Evolutionary conservation across 2,113 vertebrate species (phyloP).

Genomic region (Tamias sibiricus): DNA sequence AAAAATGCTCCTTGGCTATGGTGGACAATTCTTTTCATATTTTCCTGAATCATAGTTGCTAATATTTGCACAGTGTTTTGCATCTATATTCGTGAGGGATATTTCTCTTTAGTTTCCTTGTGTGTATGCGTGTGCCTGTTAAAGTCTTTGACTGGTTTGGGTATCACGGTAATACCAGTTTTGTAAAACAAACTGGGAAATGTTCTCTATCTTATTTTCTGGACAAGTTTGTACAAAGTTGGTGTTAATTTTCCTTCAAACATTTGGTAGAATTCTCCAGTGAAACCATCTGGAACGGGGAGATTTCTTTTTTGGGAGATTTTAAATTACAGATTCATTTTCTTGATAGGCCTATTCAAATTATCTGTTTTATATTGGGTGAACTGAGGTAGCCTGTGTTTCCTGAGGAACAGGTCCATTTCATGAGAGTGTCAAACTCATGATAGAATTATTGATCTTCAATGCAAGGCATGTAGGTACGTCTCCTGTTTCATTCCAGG

Average conservation of each 20-base stretch:
- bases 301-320: neutral
- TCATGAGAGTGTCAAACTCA: neutral
- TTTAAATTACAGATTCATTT: slow-evolving; percentile 35
- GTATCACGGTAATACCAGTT: neutral
- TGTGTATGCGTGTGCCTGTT: neutral
- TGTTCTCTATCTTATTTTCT: neutral
- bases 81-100: neutral
- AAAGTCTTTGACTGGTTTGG: neutral
- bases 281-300: neutral
- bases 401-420: neutral
- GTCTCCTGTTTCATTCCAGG: neutral
- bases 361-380: neutral
- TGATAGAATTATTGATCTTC: neutral
- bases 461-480: neutral
- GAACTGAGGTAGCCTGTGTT: neutral
- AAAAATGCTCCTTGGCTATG: neutral
- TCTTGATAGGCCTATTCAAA: neutral
- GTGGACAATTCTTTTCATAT: neutral
- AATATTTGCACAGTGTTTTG: neutral
- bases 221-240: neutral
- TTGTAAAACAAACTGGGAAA: neutral
- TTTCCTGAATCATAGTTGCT: neutral
- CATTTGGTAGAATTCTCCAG: slow-evolving; percentile 40
- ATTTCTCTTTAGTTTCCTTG: neutral
- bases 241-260: slow-evolving; percentile 54